These are phyloP conservation scores for Lagorchestes hirsutus DNA, from an alignment of 2,797 vertebrate genomes.

Conservation along the genomic window DNA sequence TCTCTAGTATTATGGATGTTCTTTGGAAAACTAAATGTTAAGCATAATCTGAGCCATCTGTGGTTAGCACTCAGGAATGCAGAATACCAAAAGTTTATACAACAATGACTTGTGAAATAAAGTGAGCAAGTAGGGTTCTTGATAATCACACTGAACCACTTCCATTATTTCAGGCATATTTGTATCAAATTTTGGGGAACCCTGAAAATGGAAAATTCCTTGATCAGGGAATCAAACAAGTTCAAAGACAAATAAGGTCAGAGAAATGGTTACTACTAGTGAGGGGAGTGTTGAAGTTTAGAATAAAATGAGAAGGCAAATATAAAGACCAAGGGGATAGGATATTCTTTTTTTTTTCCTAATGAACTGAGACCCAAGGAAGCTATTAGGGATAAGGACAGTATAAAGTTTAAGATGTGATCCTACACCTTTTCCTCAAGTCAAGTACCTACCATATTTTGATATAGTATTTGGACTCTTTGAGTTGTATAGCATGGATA, in stretches of 20 bases:
- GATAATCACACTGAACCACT: not conserved
- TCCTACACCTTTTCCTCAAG: too few species aligned
- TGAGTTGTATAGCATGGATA: not conserved
- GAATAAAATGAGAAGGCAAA: not conserved
- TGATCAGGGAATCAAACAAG: not conserved
- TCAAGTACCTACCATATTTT: not conserved
- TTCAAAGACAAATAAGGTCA: not conserved
- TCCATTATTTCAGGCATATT: not conserved
- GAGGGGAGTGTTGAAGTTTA: not conserved
- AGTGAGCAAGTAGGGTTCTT: not conserved
- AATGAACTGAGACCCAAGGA: not conserved
- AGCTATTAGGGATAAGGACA: not conserved
- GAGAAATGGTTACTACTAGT: too few species aligned
- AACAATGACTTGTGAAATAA: not conserved
- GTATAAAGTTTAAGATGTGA: too few species aligned
- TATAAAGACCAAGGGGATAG: too few species aligned
- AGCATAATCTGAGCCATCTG: not conserved
- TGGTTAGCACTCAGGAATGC: not conserved
- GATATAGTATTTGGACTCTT: not conserved
- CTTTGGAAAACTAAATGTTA: not conserved
- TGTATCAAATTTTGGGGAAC: not conserved
- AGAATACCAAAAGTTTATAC: not conserved
- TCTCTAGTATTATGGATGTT: not conserved
- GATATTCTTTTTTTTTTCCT: too few species aligned
- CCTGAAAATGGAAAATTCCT: not conserved